Conservation (phyloP, 2,113 vertebrate genomes). For the Empidonax alnorum region DNA sequence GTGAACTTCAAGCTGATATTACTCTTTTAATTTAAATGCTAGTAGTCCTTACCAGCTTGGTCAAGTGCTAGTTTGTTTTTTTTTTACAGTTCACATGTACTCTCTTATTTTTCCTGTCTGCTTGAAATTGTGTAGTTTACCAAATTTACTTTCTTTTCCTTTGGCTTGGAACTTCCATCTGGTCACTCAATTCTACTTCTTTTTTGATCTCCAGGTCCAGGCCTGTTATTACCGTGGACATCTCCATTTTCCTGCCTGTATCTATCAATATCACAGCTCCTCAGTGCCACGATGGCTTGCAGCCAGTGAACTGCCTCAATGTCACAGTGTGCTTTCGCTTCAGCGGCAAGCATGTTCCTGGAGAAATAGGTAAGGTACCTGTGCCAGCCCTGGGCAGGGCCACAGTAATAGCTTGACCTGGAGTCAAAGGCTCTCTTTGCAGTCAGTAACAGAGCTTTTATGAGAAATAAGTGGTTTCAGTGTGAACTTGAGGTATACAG, state of each 20-base stretch:
- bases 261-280: constrained; percentile 97
- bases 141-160: not conserved
- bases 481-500: not conserved
- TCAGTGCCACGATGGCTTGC: constrained; percentile 90
- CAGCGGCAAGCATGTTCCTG: constrained; percentile 86
- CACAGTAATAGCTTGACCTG: not conserved
- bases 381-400: not conserved
- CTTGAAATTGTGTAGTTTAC: not conserved
- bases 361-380: constrained; percentile 87
- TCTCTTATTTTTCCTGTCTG: not conserved
- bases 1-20: not conserved
- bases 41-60: not conserved
- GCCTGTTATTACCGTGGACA: constrained; percentile 89
- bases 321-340: constrained; percentile 88
- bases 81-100: not conserved
- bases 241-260: constrained; percentile 85
- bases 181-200: not conserved
- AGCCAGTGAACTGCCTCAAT: constrained; percentile 89
- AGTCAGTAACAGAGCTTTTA: not conserved
- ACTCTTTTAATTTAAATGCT: not conserved
- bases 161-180: not conserved
- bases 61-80: not conserved
- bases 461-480: not conserved
- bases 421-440: not conserved
- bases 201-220: constrained; percentile 79